A percentile compares a stretch with the other conserved stretches of the same genome.
Conservation (phyloP, 2,113 vertebrate genomes). For the Lontra canadensis region DNA sequence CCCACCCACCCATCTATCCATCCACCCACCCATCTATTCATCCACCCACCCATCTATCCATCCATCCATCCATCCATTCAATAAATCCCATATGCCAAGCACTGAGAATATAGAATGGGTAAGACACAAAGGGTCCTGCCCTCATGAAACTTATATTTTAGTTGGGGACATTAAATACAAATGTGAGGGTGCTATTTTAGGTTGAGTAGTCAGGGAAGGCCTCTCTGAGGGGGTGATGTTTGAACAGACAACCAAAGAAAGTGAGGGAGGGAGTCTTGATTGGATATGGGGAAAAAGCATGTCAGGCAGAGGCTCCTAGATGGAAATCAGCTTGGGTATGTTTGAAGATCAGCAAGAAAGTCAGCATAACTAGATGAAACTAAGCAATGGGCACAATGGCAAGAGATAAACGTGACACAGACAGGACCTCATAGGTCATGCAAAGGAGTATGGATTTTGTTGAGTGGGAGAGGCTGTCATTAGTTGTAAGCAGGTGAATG, state of each 20-base stretch:
- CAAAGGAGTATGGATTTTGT: neutral
- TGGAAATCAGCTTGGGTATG: neutral
- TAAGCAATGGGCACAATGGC: neutral
- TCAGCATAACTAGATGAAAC: neutral
- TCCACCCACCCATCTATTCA: no score
- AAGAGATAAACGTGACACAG: neutral
- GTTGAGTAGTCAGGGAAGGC: neutral
- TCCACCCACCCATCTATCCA: neutral
- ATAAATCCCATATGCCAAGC: neutral
- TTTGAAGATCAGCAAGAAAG: neutral
- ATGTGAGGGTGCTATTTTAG: neutral
- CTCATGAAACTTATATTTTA: neutral
- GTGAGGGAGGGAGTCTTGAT: neutral
- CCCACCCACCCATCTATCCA: accelerated
- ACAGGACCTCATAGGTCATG: neutral
- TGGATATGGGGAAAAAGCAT: neutral
- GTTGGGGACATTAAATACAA: neutral
- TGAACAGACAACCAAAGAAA: neutral
- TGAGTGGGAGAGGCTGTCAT: neutral
- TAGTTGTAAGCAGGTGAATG: neutral
- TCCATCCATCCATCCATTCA: neutral
- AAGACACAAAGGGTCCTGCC: neutral
- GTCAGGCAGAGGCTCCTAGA: neutral
- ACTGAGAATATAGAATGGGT: neutral
- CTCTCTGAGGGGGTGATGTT: neutral